Evolutionary conservation across 2,888 invertebrate species (phyloP).

Genomic region (Leptopterna dolabrata): DNA sequence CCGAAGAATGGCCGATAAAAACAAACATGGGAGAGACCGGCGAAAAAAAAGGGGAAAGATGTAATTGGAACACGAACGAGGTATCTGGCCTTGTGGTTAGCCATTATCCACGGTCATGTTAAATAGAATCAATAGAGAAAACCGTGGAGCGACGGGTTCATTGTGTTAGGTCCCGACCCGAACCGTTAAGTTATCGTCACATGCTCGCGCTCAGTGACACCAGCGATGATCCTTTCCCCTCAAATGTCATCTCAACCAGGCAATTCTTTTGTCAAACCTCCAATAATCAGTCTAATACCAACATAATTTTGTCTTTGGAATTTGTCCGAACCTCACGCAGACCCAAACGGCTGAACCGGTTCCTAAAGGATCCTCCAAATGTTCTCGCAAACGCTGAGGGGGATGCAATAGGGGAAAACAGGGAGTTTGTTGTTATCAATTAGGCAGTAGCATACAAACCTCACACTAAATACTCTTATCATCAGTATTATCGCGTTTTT

Average conservation of each 20-base stretch:
- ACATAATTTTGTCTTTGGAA: too few relatives aligned
- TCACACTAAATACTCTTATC: too few relatives aligned
- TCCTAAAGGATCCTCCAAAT: too few relatives aligned
- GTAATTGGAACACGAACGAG: slow-evolving; percentile 42
- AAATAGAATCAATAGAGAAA: slow-evolving; percentile 46
- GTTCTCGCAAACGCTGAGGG: too few relatives aligned
- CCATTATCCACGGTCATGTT: slow-evolving; percentile 44
- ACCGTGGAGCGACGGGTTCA: slow-evolving; percentile 35
- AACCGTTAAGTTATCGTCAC: neutral
- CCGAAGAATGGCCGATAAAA: slow-evolving; percentile 6
- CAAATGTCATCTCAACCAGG: neutral
- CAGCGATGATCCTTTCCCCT: neutral
- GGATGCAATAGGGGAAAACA: too few relatives aligned
- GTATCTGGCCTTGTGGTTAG: slow-evolving; percentile 22
- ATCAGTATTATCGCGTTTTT: too few relatives aligned
- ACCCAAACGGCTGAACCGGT: too few relatives aligned
- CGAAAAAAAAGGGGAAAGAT: slow-evolving; percentile 10
- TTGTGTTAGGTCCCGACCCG: slow-evolving; percentile 11
- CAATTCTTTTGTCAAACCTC: too few relatives aligned
- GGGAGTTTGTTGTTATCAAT: too few relatives aligned
- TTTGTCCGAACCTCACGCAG: too few relatives aligned
- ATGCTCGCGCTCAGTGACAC: neutral
- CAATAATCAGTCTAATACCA: too few relatives aligned
- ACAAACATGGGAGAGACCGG: neutral
- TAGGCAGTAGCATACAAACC: too few relatives aligned